Percentiles rank a stretch among this genome's conserved stretches.
These are phyloP conservation scores for Elgaria multicarinata DNA, from an alignment of 2,113 vertebrate genomes.

Conservation along the genomic window DNA sequence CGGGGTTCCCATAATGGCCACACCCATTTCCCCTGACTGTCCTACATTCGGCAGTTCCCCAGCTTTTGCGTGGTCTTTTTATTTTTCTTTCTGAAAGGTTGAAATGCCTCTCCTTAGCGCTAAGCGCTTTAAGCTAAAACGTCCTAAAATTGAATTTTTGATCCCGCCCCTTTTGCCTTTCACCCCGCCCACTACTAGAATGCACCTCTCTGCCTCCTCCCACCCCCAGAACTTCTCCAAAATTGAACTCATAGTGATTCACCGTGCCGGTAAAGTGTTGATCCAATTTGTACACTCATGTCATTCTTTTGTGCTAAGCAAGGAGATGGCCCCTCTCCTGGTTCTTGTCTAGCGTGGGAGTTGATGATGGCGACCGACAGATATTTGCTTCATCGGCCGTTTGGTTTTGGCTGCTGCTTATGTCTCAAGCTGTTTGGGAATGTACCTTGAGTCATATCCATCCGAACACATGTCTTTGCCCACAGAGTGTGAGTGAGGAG, in stretches of 20 bases:
- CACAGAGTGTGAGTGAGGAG: background rate
- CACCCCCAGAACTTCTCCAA: no score
- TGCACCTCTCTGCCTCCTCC: no score
- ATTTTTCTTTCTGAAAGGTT: no score
- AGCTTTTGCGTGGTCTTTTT: no score
- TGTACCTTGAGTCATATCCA: background rate
- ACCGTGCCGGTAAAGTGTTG: background rate
- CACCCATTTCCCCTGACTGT: no score
- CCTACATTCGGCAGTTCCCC: no score
- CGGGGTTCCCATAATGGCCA: no score
- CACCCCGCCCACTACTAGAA: no score
- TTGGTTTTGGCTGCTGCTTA: background rate
- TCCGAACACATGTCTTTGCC: background rate
- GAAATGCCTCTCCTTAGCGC: no score
- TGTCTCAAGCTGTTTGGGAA: background rate
- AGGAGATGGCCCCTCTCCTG: background rate
- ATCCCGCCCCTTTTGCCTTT: no score
- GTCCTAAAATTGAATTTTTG: no score
- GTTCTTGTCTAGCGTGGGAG: background rate
- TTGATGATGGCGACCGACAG: background rate
- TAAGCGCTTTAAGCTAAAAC: no score
- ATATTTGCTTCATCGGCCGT: background rate
- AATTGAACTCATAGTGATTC: background rate
- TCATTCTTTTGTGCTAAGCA: background rate
- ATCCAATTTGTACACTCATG: background rate